Percentiles rank a stretch among this genome's conserved stretches.
These are phyloP conservation scores for Cynaeus angustus DNA, from an alignment of 2,888 invertebrate species.

Conservation along the genomic window DNA sequence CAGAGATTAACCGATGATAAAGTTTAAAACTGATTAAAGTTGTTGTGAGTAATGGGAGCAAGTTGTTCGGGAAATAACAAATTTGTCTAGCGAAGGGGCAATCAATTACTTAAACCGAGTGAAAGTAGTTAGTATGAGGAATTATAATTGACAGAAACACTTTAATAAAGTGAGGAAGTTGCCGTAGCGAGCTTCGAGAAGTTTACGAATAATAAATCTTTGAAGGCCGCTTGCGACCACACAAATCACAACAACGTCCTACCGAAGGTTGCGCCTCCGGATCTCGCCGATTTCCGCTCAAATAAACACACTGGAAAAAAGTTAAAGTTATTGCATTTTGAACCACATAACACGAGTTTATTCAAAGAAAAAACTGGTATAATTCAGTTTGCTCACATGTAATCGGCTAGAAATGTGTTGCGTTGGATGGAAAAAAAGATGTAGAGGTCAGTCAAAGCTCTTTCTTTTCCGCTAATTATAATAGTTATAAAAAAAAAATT, in stretches of 20 bases:
- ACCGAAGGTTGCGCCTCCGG: slow-evolving; percentile 48
- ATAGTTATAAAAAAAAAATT: too few relatives aligned
- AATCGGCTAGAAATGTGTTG: neutral
- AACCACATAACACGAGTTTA: slow-evolving; percentile 6
- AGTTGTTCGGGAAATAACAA: slow-evolving; percentile 36
- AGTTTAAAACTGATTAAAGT: slow-evolving; percentile 37
- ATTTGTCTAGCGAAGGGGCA: slow-evolving; percentile 35
- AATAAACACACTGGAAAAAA: slow-evolving; percentile 46
- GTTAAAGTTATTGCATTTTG: slow-evolving; percentile 5
- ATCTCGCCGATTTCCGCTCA: slow-evolving; percentile 57
- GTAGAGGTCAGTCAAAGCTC: too few relatives aligned
- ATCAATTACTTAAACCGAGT: slow-evolving; percentile 44
- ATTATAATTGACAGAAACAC: slow-evolving; percentile 52
- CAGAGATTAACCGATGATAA: slow-evolving; percentile 39
- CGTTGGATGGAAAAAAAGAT: neutral
- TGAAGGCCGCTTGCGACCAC: slow-evolving; percentile 53
- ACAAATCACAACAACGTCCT: slow-evolving; percentile 58
- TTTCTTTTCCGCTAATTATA: too few relatives aligned
- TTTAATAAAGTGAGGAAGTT: slow-evolving; percentile 55
- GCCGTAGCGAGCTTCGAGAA: slow-evolving; percentile 45
- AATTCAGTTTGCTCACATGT: slow-evolving; percentile 2
- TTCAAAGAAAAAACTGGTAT: neutral
- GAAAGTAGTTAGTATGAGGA: slow-evolving; percentile 47
- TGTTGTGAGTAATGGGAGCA: slow-evolving; percentile 32
- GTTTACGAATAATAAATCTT: slow-evolving; percentile 58